Evolutionary conservation across 92 coral and sea anemone species (phyloP).

Genomic region (Epizoanthus fatuus): DNA sequence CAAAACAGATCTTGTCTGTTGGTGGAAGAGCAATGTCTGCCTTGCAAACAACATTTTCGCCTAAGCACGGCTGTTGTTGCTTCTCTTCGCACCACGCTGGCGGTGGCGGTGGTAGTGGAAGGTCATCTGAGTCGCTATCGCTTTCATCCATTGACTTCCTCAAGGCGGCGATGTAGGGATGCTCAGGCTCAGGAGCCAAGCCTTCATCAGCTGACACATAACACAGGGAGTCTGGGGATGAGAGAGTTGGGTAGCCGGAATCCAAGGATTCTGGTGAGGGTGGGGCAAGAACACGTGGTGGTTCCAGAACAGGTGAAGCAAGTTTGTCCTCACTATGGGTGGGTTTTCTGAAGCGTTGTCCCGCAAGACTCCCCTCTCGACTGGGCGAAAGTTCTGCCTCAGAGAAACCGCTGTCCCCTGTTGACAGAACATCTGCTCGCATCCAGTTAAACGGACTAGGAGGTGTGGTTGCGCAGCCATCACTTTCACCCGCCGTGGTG

Average conservation of each 20-base stretch:
- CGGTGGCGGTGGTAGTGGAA: conserved; percentile 12
- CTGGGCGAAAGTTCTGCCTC: conserved; percentile 10
- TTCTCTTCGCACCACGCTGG: neutral
- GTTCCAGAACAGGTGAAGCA: neutral
- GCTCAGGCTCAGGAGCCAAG: neutral
- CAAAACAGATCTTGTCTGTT: conserved; percentile 8
- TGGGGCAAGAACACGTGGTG: neutral
- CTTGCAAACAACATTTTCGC: neutral
- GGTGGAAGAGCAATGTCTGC: neutral
- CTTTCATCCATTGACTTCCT: conserved; percentile 7
- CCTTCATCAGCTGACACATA: conserved; percentile 30
- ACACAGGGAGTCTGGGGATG: conserved; percentile 40
- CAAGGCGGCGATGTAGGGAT: conserved; percentile 8
- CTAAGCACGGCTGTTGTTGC: neutral
- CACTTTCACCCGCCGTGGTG: conserved; percentile 24
- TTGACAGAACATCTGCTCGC: conserved; percentile 28
- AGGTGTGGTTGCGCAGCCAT: conserved; percentile 12
- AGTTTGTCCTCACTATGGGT: neutral
- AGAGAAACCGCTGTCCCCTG: conserved; percentile 39
- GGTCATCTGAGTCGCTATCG: conserved; percentile 8
- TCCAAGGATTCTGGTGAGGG: conserved; percentile 21
- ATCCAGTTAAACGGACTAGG: conserved; percentile 10
- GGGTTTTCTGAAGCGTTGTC: neutral
- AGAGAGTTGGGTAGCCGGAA: neutral
- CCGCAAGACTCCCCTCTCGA: conserved; percentile 3